Evolutionary conservation across 1,140 invertebrate genomes (phyloP).

Genomic region (Scaptomyza graminum): DNA sequence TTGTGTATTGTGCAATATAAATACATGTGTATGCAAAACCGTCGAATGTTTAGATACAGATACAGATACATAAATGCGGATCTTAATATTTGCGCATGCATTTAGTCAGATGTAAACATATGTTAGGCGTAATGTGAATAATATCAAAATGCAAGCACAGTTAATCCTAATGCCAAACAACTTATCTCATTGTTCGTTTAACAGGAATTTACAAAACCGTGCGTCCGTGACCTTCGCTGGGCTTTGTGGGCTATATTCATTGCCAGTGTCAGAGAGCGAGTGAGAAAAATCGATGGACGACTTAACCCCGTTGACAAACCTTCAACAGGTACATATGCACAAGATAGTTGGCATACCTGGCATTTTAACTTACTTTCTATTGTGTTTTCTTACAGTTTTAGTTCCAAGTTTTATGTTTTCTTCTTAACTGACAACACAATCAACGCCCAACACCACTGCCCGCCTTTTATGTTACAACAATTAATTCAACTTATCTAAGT

Average conservation of each 20-base stretch:
- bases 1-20: slow-evolving; percentile 28
- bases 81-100: not conserved
- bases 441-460: slow-evolving; percentile 30
- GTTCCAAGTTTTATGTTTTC: slow-evolving; percentile 47
- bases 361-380: slow-evolving; percentile 38
- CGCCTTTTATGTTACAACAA: slow-evolving; percentile 21
- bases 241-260: slow-evolving; percentile 44
- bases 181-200: slow-evolving; percentile 19
- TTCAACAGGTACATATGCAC: slow-evolving; percentile 75
- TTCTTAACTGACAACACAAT: slow-evolving; percentile 33
- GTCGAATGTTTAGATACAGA: slow-evolving; percentile 5
- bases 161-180: slow-evolving; percentile 1
- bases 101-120: slow-evolving; percentile 1
- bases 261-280: slow-evolving; percentile 53
- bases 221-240: slow-evolving; percentile 55
- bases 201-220: slow-evolving; percentile 23
- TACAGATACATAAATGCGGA: not conserved
- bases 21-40: slow-evolving; percentile 2
- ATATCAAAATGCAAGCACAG: too few species aligned
- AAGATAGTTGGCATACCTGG: slow-evolving; percentile 25
- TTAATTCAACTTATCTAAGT: slow-evolving; percentile 8
- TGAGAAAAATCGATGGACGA: slow-evolving; percentile 81
- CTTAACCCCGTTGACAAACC: slow-evolving; percentile 73
- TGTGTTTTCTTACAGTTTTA: slow-evolving; percentile 69
- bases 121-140: not conserved